Evolutionary conservation across 2,888 invertebrate species (phyloP).

Genomic region (Tholera decimalis): DNA sequence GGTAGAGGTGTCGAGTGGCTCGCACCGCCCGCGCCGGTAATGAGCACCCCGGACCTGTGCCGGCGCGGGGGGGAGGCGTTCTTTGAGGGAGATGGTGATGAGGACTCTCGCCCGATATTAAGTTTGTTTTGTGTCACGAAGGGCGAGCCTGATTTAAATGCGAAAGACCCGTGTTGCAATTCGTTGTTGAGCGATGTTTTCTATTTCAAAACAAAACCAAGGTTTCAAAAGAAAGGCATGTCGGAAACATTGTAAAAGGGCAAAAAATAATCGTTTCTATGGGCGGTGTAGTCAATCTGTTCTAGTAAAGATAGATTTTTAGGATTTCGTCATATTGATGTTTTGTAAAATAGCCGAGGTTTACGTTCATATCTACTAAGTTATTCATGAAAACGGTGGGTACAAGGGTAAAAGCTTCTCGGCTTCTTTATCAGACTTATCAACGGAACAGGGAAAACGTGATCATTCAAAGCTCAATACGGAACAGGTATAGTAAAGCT

Average conservation of each 20-base stretch:
- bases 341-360: too few species aligned
- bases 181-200: constrained; percentile 16
- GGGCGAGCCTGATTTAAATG: constrained; percentile 76
- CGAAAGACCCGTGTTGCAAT: constrained; percentile 67
- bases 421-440: neutral
- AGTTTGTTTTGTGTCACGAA: constrained; percentile 79
- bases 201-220: constrained; percentile 1
- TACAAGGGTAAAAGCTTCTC: neutral
- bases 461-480: neutral
- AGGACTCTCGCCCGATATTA: constrained; percentile 72
- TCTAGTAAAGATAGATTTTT: too few species aligned
- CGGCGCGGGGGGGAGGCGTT: constrained; percentile 7
- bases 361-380: neutral
- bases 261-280: neutral
- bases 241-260: neutral
- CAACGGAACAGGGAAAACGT: neutral
- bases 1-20: constrained; percentile 74
- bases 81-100: constrained; percentile 45
- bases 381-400: neutral
- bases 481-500: too few species aligned
- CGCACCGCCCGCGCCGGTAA: constrained; percentile 66
- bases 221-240: neutral
- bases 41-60: constrained; percentile 52
- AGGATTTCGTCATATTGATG: too few species aligned
- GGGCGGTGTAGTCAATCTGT: too few species aligned